Percentiles rank a stretch among this genome's conserved stretches.
Conservation (phyloP, 1,140 invertebrate genomes). For the Hypothenemus hampei region DNA sequence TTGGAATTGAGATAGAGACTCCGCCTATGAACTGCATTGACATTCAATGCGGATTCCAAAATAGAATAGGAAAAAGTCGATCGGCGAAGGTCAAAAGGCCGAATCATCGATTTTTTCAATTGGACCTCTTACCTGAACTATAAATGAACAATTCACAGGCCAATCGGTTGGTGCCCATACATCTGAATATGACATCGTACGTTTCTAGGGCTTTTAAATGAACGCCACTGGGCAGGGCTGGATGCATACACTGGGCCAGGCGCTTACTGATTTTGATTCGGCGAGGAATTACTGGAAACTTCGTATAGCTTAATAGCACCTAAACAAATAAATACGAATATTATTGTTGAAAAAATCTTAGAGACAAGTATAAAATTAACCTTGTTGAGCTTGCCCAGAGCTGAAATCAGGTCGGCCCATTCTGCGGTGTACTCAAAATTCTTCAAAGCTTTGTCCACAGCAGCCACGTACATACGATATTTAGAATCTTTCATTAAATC, state of each 20-base stretch:
- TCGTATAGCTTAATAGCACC: constrained; percentile 71
- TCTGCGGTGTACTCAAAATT: constrained; percentile 92
- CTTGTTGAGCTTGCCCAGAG: constrained; percentile 88
- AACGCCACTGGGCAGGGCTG: constrained; percentile 84
- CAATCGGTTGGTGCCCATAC: constrained; percentile 78
- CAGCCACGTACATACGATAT: constrained; percentile 71
- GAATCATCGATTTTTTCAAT: too few relatives aligned
- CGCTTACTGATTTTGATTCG: constrained; percentile 89
- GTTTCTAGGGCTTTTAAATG: constrained; percentile 92
- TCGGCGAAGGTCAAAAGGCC: too few relatives aligned
- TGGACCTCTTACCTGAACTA: constrained; percentile 56
- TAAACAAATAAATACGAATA: constrained; percentile 47
- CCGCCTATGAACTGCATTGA: too few relatives aligned
- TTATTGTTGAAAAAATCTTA: neutral
- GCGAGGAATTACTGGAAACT: constrained; percentile 86
- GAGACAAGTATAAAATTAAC: too few relatives aligned
- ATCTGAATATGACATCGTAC: constrained; percentile 90
- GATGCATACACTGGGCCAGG: constrained; percentile 93
- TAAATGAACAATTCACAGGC: constrained; percentile 85
- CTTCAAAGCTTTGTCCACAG: constrained; percentile 85
- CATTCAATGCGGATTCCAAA: too few relatives aligned
- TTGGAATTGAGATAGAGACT: too few relatives aligned
- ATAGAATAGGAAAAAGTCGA: too few relatives aligned
- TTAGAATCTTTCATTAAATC: constrained; percentile 73
- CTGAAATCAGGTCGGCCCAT: constrained; percentile 93